A percentile compares a stretch with the other conserved stretches of the same genome.
Evolutionary conservation across 1,140 invertebrate genomes (phyloP).

Genomic region (Polypedilum pembai): DNA sequence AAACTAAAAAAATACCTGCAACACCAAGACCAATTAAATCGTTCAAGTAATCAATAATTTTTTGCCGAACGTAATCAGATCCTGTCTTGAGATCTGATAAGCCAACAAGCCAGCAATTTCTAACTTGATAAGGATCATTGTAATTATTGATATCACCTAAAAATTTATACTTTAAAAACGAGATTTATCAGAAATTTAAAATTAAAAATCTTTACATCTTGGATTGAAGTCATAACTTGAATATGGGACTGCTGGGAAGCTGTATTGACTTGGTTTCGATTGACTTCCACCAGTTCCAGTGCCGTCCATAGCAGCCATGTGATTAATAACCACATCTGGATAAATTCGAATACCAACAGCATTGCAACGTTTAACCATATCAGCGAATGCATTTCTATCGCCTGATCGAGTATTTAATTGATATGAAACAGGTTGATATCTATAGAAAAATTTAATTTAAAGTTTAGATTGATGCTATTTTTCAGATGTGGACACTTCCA

Average conservation of each 20-base stretch:
- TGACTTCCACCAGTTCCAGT: background rate
- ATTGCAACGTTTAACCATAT: constrained; percentile 72
- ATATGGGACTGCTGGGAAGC: constrained; percentile 54
- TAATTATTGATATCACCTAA: constrained; percentile 50
- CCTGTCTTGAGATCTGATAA: constrained; percentile 64
- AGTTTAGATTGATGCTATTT: background rate
- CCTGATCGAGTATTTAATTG: constrained; percentile 64
- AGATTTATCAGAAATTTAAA: background rate
- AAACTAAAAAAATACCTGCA: constrained; percentile 46
- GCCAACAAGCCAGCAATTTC: constrained; percentile 65
- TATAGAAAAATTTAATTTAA: background rate
- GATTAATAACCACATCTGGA: constrained; percentile 67
- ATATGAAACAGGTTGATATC: constrained; percentile 57
- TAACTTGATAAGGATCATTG: constrained; percentile 46
- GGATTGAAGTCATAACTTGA: constrained; percentile 50
- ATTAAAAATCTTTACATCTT: background rate
- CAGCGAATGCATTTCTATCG: constrained; percentile 57
- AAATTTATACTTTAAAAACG: background rate
- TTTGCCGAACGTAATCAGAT: constrained; percentile 55
- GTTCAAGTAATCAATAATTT: constrained; percentile 64
- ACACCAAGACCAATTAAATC: constrained; percentile 63
- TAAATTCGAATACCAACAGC: constrained; percentile 65
- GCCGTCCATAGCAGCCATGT: constrained; percentile 56
- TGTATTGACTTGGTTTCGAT: background rate
- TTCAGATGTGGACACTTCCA: no score